Conservation (phyloP, 1,140 invertebrate species). For the Heliconius melpomene region DNA sequence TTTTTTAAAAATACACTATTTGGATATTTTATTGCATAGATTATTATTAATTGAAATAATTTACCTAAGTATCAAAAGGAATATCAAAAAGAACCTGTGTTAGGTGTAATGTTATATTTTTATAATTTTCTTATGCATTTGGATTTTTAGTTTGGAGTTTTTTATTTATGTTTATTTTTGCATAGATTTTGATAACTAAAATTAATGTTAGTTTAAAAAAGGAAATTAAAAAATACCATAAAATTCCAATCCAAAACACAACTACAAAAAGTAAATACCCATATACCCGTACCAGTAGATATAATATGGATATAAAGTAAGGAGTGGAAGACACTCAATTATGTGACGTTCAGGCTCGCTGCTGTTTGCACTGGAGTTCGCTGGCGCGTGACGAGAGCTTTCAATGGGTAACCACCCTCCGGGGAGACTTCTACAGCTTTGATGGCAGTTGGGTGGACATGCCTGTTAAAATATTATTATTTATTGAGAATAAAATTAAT, state of each 20-base stretch:
- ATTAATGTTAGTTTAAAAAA: too few species aligned
- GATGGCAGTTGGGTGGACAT: slow-evolving; percentile 50
- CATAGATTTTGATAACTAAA: too few species aligned
- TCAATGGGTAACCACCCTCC: slow-evolving; percentile 60
- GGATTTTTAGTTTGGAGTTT: too few species aligned
- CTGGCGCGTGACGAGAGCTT: slow-evolving; percentile 54
- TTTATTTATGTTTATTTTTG: too few species aligned
- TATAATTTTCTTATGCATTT: too few species aligned
- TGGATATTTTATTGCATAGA: too few species aligned
- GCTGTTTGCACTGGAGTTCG: slow-evolving; percentile 62
- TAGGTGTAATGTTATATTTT: too few species aligned
- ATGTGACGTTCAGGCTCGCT: slow-evolving; percentile 64
- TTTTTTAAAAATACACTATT: too few species aligned
- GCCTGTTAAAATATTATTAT: not conserved
- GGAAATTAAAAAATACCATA: not conserved
- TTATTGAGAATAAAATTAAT: not conserved
- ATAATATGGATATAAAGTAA: slow-evolving; percentile 10
- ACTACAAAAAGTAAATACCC: not conserved
- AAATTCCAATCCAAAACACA: not conserved
- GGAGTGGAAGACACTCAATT: slow-evolving; percentile 69
- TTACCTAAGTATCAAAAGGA: too few species aligned
- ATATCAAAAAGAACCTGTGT: too few species aligned
- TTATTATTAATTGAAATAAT: too few species aligned
- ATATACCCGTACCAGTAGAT: not conserved
- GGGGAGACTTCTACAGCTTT: slow-evolving; percentile 42